Evolutionary conservation across 2,797 vertebrate genomes (phyloP), one percentile per base, ranked within the genome.

Genomic region (Pachyuromys duprasi): DNA sequence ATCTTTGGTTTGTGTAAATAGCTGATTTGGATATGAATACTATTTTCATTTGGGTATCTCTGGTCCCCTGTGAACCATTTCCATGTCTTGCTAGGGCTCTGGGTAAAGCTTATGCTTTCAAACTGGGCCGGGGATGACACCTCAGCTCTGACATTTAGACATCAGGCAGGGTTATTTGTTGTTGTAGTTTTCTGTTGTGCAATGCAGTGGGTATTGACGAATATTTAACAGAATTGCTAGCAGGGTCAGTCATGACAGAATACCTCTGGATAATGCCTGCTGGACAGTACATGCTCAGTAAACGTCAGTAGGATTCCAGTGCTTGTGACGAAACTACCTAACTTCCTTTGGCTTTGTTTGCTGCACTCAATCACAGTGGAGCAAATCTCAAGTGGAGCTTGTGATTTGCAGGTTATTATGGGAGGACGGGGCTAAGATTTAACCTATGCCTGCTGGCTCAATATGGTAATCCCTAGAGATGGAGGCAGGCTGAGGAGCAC

Each of bases 341-440:
- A 80, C 55, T 80, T 80, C 33, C n/a, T 36, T 60, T 20, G 4
- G 33, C 33, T 60, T 60, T 57, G 20, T 60, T 80, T 57, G 20
- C 7, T 80, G 36, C 1, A 60, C 33, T 60, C 33, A 24, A 57
- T 36, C 5, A 14, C 20, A 60, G n/a, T n/a, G n/a, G n/a, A n/a
- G n/a, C n/a, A n/a, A n/a, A n/a, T n/a, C n/a, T n/a, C n/a, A 60
- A 36, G 57, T 57, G 20, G 36, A 57, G 78, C 20, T 24, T 28
- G 69, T 86, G 45, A 14, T 55, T 3, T 86, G 33, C 33, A 26
- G 22, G 13, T 39, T 70, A 8, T 28, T 55, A 20, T 26, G 33
- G 26, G 17, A 3, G 4, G 9, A 0, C 2, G 28, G 7, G 12
- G 24, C 11, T 26, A 49, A 49, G 49, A 49, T 2, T 26, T 36